Evolutionary conservation across 2,113 vertebrate genomes (phyloP).

Genomic region (Sakesphorus luctuosus): DNA sequence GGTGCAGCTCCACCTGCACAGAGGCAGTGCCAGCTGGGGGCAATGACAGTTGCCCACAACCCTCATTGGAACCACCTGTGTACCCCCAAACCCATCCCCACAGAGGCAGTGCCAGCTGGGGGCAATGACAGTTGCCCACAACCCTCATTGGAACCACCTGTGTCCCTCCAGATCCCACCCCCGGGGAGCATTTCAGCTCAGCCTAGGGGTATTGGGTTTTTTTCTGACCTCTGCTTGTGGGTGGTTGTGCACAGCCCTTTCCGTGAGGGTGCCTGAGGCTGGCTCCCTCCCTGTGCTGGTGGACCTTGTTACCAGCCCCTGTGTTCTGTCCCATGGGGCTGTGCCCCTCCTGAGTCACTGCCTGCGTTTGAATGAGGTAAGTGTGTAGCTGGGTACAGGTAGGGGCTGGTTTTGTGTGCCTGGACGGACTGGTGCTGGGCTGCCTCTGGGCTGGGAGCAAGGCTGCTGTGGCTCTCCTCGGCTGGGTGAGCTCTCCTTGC

Average conservation of each 20-base stretch:
- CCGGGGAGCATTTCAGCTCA: background rate
- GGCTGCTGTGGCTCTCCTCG: background rate
- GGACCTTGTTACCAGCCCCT: accelerated
- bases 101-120: accelerated
- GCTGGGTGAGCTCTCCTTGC: background rate
- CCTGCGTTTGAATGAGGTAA: accelerated
- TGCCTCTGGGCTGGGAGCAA: accelerated
- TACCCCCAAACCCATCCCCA: too few relatives aligned
- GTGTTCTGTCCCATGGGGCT: accelerated
- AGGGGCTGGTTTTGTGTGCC: accelerated
- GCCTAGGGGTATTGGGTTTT: accelerated
- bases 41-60: accelerated
- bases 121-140: too few relatives aligned
- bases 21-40: accelerated
- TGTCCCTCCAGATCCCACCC: background rate
- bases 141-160: background rate
- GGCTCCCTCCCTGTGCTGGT: accelerated
- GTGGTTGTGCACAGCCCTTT: accelerated
- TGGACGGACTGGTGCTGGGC: background rate
- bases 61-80: background rate
- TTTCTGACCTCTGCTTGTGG: accelerated
- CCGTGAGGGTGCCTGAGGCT: accelerated
- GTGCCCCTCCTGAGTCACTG: accelerated
- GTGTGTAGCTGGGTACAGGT: accelerated
- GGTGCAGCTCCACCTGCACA: background rate